Base-by-base conservation (phyloP, 2,888 invertebrate genomes). In the Lithophane socia region DNA sequence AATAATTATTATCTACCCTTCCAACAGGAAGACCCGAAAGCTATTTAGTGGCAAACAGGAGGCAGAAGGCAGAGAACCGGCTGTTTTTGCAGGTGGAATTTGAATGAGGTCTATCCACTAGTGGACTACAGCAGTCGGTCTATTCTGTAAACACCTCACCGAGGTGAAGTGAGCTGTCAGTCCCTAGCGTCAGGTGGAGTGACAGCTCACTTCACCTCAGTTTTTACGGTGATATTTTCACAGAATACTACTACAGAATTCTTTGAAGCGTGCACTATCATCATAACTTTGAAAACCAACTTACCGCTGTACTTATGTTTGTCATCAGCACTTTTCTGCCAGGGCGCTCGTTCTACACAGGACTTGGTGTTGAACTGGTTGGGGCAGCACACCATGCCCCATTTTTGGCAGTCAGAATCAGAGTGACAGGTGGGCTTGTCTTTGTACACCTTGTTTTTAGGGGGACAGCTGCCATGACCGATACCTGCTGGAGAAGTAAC, bases 351-450 rank as follows among this genome's bases (percentile, higher is more conserved):
- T 37, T 95, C 91, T 0, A 97, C 97, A 87, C 98, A 98, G 9
- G 98, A 98, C 88, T 97, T 97, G 29, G 95, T 94, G 84, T 97
- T 97, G 92, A 97, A 98, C 91, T 98, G 98, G 9, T 97, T 97
- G 85, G 97, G 97, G 89, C 98, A 98, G 79, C 88, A 88, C 10
- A 89, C 56, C 61, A 86, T 70, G 82, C 97, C 97, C 85, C 97
- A 97, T 29, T 97, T 96, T 65, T 95, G 94, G 92, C 98, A 98
- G 85, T 98, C 97, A 75, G 95, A 96, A 90, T 97, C 82, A 0
- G 88, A 66, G 47, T 49, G 66, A 13, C 90, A 90, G 0, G 52
- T 67, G 0, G 82, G 84, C 8, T 82, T 78, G 64, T 77, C 10
- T 29, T 81, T 85, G 37, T 56, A 56, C 4, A 90, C 89, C 54